phyloP scores from a whole-genome alignment of 1,140 invertebrate species.

The Coelopa frigida region DNA sequence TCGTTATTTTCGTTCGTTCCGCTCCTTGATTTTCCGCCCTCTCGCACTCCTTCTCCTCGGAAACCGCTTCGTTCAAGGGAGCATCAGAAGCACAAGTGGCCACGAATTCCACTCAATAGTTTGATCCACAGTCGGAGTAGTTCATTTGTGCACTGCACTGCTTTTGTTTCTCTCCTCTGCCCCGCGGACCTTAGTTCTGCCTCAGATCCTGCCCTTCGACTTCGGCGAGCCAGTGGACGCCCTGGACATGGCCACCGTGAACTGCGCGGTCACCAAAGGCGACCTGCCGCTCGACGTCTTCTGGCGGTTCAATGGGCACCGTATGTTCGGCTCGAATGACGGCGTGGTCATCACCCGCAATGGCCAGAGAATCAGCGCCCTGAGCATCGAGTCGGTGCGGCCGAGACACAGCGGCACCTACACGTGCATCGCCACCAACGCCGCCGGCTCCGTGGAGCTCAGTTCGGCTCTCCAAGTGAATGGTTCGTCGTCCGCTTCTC shows the following conservation, averaged over 20 bases:
- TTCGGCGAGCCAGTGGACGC: constrained; percentile 65
- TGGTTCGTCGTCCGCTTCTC: no score
- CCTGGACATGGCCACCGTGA: constrained; percentile 61
- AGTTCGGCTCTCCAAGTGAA: constrained; percentile 61
- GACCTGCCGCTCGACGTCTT: constrained; percentile 71
- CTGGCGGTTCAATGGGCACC: constrained; percentile 53
- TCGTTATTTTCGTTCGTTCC: constrained; percentile 11
- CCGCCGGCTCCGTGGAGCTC: constrained; percentile 62
- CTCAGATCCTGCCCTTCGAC: constrained; percentile 61
- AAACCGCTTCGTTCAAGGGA: no score
- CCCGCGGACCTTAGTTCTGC: constrained; percentile 59
- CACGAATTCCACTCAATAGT: no score
- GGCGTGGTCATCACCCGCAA: constrained; percentile 52
- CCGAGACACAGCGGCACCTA: constrained; percentile 61
- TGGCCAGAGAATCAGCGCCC: constrained; percentile 57
- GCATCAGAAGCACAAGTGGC: no score
- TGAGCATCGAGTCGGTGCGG: constrained; percentile 58
- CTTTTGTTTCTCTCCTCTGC: not conserved
- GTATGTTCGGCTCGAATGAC: constrained; percentile 38
- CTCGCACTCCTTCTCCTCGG: no score
- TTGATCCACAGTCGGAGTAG: no score
- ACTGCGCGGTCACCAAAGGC: constrained; percentile 79
- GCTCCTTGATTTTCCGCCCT: no score
- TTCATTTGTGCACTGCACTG: not conserved
- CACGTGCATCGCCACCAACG: constrained; percentile 67